These are phyloP conservation scores for Gasterosteus aculeatus DNA, from an alignment of 2,113 vertebrate species.

Conservation along the genomic window DNA sequence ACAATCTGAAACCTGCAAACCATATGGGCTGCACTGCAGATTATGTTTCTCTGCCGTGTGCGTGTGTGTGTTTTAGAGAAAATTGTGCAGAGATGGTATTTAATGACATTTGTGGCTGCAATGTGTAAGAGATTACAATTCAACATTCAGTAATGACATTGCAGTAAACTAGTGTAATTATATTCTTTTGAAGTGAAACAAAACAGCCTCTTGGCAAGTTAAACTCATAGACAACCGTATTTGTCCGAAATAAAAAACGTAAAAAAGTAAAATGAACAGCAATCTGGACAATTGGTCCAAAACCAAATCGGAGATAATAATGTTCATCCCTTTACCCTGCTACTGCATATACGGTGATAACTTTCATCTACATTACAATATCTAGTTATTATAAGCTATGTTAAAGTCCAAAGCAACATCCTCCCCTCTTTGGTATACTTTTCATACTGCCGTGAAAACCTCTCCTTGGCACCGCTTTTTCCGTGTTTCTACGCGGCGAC, in stretches of 20 bases:
- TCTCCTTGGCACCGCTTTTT: slow-evolving; percentile 12
- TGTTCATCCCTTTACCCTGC: not conserved
- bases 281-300: not conserved
- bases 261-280: not conserved
- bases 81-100: not conserved
- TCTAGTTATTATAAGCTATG: not conserved
- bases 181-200: not conserved
- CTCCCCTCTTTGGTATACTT: not conserved
- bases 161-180: not conserved
- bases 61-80: slow-evolving; percentile 11
- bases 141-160: not conserved
- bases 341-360: not conserved
- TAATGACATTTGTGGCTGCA: not conserved
- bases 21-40: slow-evolving; percentile 65
- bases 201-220: not conserved
- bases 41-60: slow-evolving; percentile 43
- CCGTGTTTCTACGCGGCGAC: slow-evolving; percentile 24
- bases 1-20: slow-evolving; percentile 73
- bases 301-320: not conserved
- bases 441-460: not conserved
- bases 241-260: not conserved
- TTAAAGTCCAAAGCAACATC: not conserved
- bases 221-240: not conserved
- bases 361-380: not conserved
- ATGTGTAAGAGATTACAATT: not conserved